These are phyloP conservation scores for Pristionchus arcanus DNA, from an alignment of 2,888 invertebrate species.

Conservation along the genomic window DNA sequence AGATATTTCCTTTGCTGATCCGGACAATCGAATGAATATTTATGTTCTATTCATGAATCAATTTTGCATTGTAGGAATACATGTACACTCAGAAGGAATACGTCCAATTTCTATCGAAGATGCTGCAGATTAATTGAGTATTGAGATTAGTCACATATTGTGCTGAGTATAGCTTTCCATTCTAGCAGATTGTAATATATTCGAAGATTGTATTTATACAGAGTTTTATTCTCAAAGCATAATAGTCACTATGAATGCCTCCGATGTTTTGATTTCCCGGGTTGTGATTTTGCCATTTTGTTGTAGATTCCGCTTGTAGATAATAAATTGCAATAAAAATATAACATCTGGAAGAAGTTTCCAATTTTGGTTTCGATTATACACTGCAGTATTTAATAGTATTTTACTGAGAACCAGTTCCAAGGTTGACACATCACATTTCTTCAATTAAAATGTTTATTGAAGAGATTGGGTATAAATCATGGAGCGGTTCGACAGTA, in stretches of 20 bases:
- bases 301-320: conserved; percentile 17
- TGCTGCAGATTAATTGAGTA: conserved; percentile 9
- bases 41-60: not conserved
- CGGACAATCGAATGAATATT: not conserved
- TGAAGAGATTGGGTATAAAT: no score
- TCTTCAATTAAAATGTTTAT: no score
- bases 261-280: not conserved
- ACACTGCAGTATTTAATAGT: no score
- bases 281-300: conserved; percentile 35
- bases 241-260: conserved; percentile 14
- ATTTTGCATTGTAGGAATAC: conserved; percentile 17
- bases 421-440: no score
- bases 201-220: conserved; percentile 13
- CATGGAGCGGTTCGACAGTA: no score
- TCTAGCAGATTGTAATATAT: not conserved
- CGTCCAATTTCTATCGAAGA: not conserved
- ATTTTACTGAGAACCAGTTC: no score
- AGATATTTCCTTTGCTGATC: not conserved
- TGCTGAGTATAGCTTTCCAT: not conserved
- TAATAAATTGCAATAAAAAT: not conserved
- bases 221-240: not conserved
- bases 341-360: not conserved
- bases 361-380: no score
- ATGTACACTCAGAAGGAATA: conserved; percentile 47
- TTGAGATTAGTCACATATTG: not conserved